Percentiles rank a stretch among this genome's conserved stretches.
Evolutionary conservation across 2,888 invertebrate species (phyloP).

Genomic region (Chloroclysta siterata): DNA sequence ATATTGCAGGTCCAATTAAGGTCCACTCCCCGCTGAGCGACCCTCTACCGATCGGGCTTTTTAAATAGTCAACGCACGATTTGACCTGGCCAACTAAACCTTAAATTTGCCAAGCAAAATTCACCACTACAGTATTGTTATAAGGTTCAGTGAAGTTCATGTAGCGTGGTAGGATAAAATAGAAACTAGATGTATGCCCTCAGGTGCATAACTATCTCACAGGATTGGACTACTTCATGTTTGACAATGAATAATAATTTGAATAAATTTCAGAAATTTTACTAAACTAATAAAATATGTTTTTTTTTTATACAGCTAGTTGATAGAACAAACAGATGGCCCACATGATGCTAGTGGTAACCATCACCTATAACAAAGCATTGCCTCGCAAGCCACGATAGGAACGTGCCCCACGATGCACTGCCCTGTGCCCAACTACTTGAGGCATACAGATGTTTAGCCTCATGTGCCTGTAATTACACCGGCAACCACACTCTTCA

Average conservation of each 20-base stretch:
- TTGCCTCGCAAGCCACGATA: no score
- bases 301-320: no score
- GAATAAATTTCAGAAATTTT: constrained; percentile 53
- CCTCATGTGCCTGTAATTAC: no score
- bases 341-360: no score
- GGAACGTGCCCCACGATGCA: no score
- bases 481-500: no score
- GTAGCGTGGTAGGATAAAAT: constrained; percentile 53
- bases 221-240: constrained; percentile 61
- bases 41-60: constrained; percentile 70
- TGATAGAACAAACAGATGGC: no score
- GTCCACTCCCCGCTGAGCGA: constrained; percentile 75
- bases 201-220: constrained; percentile 69
- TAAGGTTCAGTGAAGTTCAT: constrained; percentile 43
- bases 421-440: no score
- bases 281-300: no score
- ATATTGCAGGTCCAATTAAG: constrained; percentile 83
- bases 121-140: constrained; percentile 38
- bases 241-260: constrained; percentile 72
- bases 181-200: constrained; percentile 72
- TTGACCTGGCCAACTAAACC: constrained; percentile 57
- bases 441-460: no score
- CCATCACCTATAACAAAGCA: no score
- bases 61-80: constrained; percentile 78
- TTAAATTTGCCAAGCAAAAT: constrained; percentile 37